Evolutionary conservation across 2,888 invertebrate genomes (phyloP).

Genomic region (Chymomyza fuscimana): DNA sequence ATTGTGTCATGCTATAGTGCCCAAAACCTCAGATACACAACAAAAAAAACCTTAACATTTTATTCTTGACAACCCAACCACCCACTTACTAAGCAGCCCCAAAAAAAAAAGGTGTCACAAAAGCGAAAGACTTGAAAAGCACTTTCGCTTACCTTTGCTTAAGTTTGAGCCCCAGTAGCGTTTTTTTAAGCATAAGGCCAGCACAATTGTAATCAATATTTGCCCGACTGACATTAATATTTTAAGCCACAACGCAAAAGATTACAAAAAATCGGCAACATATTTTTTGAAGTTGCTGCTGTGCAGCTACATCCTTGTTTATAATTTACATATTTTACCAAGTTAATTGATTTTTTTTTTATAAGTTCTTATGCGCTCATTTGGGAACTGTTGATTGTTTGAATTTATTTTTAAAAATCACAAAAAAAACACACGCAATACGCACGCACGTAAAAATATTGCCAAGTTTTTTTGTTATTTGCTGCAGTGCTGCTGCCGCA

Average conservation of each 20-base stretch:
- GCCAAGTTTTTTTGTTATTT: background rate
- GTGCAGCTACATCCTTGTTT: constrained; percentile 38
- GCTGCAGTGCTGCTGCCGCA: constrained; percentile 25
- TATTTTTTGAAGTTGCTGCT: constrained; percentile 35
- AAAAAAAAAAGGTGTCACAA: constrained; percentile 22
- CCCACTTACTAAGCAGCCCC: background rate
- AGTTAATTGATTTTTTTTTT: constrained; percentile 49
- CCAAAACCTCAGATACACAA: background rate
- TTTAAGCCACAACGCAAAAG: constrained; percentile 20
- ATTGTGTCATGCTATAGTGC: background rate
- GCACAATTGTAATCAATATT: constrained; percentile 62
- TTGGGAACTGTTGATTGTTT: constrained; percentile 49
- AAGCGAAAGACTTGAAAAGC: constrained; percentile 25
- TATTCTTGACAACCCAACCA: background rate
- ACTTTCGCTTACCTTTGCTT: constrained; percentile 15
- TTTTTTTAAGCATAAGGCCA: constrained; percentile 21
- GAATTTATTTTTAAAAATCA: constrained; percentile 40
- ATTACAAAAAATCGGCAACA: constrained; percentile 15
- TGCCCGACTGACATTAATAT: constrained; percentile 60
- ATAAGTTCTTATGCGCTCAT: constrained; percentile 23
- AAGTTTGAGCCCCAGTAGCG: constrained; percentile 17
- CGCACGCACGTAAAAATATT: constrained; percentile 45
- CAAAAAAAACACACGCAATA: constrained; percentile 30
- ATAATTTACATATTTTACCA: constrained; percentile 60
- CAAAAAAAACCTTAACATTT: background rate